phyloP scores from a whole-genome alignment of 2,113 vertebrate genomes.

The Empidonax alnorum region DNA sequence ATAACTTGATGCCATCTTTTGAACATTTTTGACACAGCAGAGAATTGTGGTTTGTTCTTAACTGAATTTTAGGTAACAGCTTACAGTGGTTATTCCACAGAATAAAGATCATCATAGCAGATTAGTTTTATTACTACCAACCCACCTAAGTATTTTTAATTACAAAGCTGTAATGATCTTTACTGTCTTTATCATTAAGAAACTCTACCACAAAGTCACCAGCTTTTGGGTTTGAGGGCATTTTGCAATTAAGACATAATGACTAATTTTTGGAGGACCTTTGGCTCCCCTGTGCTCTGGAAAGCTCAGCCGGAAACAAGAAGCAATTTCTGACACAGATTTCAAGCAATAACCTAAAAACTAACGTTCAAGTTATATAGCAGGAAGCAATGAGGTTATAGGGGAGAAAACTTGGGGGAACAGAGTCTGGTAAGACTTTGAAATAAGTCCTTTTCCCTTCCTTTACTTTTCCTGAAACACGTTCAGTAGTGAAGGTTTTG shows the following conservation, averaged over 20 bases:
- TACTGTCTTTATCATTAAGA: not conserved
- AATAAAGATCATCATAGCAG: not conserved
- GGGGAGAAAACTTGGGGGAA: not conserved
- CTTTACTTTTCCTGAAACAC: not conserved
- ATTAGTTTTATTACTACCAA: not conserved
- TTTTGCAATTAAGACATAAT: not conserved
- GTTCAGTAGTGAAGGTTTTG: not conserved
- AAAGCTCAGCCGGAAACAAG: not conserved
- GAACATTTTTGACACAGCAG: not conserved
- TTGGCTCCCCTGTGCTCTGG: not conserved
- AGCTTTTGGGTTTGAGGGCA: not conserved
- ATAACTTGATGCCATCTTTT: not conserved
- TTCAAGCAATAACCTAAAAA: not conserved
- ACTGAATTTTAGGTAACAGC: not conserved
- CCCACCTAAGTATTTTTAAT: not conserved
- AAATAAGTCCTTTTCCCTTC: not conserved
- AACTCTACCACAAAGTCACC: not conserved
- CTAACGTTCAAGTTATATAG: not conserved
- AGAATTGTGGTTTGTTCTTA: not conserved
- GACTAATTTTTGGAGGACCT: not conserved
- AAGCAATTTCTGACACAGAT: not conserved
- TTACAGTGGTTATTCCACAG: not conserved
- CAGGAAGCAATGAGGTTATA: not conserved
- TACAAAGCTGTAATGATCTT: not conserved
- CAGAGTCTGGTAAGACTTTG: not conserved